Percentiles rank a stretch among this genome's conserved stretches.
Evolutionary conservation across 2,113 vertebrate species (phyloP).

Genomic region (Tor tambroides): DNA sequence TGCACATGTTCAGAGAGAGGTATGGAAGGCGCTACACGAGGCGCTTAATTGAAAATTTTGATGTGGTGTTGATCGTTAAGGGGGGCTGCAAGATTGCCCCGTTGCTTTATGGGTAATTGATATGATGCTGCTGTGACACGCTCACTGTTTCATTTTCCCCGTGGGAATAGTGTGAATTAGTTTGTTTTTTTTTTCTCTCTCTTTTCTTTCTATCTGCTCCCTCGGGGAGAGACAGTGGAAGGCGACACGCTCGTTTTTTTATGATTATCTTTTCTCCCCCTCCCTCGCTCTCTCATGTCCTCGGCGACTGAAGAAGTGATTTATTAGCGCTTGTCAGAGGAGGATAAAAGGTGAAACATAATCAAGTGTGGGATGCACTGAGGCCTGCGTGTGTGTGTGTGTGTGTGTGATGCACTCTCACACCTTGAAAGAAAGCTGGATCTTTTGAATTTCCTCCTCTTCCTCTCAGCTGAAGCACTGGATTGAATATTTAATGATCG

Average conservation of each 20-base stretch:
- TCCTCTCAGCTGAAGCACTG: background rate
- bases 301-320: constrained; percentile 47
- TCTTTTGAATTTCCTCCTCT: constrained; percentile 21
- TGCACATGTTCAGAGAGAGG: constrained; percentile 22
- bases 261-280: constrained; percentile 32
- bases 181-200: constrained; percentile 4
- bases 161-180: constrained; percentile 52
- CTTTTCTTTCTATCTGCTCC: constrained; percentile 21
- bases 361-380: constrained; percentile 41
- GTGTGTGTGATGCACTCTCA: background rate
- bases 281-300: constrained; percentile 5
- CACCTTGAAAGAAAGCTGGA: background rate
- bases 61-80: constrained; percentile 20
- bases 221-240: constrained; percentile 30
- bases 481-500: background rate
- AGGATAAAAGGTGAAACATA: constrained; percentile 57
- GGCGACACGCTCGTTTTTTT: constrained; percentile 16
- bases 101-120: constrained; percentile 55
- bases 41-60: constrained; percentile 49
- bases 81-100: background rate
- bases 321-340: constrained; percentile 51
- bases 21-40: background rate
- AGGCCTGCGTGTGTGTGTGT: background rate
- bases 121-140: constrained; percentile 49
- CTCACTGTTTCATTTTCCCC: constrained; percentile 46